These are phyloP conservation scores for Autographa gamma DNA, from an alignment of 2,888 invertebrate genomes.

Conservation along the genomic window DNA sequence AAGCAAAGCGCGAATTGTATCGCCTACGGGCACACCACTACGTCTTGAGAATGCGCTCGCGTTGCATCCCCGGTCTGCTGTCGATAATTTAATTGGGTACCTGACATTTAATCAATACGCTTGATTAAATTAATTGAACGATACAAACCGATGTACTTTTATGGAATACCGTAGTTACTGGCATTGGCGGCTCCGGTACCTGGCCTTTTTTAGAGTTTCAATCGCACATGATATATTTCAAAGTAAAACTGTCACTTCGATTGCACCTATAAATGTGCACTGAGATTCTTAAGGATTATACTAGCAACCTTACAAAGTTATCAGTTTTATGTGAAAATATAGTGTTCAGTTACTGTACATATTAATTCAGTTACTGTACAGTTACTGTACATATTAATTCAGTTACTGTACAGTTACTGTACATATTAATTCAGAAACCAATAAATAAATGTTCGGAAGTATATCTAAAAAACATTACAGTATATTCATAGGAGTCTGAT, in stretches of 20 bases:
- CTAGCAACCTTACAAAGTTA: not conserved
- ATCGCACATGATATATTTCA: slow-evolving; percentile 56
- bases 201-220: slow-evolving; percentile 56
- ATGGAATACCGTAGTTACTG: slow-evolving; percentile 69
- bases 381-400: no score
- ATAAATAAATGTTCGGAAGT: no score
- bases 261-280: slow-evolving; percentile 54
- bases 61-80: slow-evolving; percentile 70
- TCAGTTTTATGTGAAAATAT: not conserved
- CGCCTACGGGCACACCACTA: slow-evolving; percentile 67
- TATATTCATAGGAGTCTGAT: no score
- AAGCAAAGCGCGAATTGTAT: slow-evolving; percentile 73
- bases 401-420: no score
- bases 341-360: not conserved
- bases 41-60: slow-evolving; percentile 66
- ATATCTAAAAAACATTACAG: no score
- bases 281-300: slow-evolving; percentile 17
- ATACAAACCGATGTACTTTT: slow-evolving; percentile 80
- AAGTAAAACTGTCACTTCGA: slow-evolving; percentile 49
- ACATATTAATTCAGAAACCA: no score
- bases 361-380: no score
- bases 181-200: slow-evolving; percentile 62
- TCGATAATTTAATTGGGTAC: slow-evolving; percentile 85
- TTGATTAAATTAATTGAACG: slow-evolving; percentile 85
- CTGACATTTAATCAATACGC: slow-evolving; percentile 86